phyloP scores from a whole-genome alignment of 2,113 vertebrate species.

The Oplegnathus fasciatus region DNA sequence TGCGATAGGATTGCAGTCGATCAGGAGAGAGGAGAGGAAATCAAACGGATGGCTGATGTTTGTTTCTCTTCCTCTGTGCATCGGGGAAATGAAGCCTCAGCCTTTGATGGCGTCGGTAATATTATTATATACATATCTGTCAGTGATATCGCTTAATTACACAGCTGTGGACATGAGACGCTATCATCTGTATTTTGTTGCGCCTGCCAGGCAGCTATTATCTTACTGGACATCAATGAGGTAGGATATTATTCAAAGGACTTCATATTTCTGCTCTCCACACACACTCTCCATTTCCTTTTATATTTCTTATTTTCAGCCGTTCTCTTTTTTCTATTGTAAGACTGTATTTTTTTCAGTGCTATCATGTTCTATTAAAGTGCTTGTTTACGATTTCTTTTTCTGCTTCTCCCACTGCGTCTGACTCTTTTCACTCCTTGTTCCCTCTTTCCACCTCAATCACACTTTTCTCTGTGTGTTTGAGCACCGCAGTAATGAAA shows the following conservation, averaged over 20 bases:
- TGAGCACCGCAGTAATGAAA: slow-evolving; percentile 46
- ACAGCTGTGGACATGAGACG: slow-evolving; percentile 52
- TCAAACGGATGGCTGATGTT: slow-evolving; percentile 66
- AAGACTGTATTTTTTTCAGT: slow-evolving; percentile 10
- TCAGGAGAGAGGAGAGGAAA: slow-evolving; percentile 59
- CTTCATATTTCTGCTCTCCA: slow-evolving; percentile 38
- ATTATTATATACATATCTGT: slow-evolving; percentile 70
- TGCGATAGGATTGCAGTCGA: slow-evolving; percentile 54
- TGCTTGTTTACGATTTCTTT: slow-evolving; percentile 51
- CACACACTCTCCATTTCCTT: slow-evolving; percentile 44
- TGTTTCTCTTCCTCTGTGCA: slow-evolving; percentile 51
- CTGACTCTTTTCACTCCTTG: slow-evolving; percentile 37
- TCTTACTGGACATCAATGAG: slow-evolving; percentile 65
- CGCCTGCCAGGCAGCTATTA: slow-evolving; percentile 37
- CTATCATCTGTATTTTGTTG: slow-evolving; percentile 52
- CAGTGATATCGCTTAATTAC: slow-evolving; percentile 77
- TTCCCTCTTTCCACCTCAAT: slow-evolving; percentile 47
- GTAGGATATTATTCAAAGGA: slow-evolving; percentile 61
- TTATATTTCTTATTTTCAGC: slow-evolving; percentile 53
- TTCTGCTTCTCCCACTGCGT: slow-evolving; percentile 12
- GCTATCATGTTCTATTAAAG: slow-evolving; percentile 43
- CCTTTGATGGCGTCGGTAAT: slow-evolving; percentile 72
- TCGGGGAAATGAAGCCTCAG: slow-evolving; percentile 71
- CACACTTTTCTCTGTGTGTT: slow-evolving; percentile 44
- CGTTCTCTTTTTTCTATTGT: slow-evolving; percentile 28